Conservation (phyloP, 2,113 vertebrate species). For the Lucifuga dentata region DNA sequence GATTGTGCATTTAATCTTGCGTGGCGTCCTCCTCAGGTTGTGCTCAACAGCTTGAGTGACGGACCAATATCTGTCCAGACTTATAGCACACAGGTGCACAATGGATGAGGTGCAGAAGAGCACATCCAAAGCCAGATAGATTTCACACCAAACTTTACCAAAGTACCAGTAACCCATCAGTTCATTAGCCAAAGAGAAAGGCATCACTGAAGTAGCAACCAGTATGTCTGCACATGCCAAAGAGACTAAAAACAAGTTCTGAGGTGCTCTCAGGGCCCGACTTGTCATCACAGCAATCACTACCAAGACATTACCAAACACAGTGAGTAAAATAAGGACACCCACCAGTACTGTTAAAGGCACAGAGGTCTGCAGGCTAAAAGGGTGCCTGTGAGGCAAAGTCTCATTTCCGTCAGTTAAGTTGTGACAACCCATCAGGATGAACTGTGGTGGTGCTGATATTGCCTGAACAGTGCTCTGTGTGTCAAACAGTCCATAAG, state of each 20-base stretch:
- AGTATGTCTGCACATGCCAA: constrained; percentile 93
- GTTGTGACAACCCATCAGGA: constrained; percentile 73
- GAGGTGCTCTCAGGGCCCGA: constrained; percentile 89
- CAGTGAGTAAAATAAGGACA: constrained; percentile 89
- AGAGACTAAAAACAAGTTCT: constrained; percentile 94
- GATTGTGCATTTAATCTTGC: constrained; percentile 91
- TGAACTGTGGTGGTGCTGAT: constrained; percentile 32
- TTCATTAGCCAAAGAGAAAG: constrained; percentile 93
- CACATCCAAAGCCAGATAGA: constrained; percentile 92
- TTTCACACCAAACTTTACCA: constrained; percentile 92
- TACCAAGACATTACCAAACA: constrained; percentile 93
- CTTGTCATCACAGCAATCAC: constrained; percentile 92
- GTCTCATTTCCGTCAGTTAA: constrained; percentile 63
- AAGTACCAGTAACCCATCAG: constrained; percentile 94
- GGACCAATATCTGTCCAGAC: constrained; percentile 95
- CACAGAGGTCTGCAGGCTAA: constrained; percentile 58
- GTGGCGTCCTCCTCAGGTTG: constrained; percentile 90
- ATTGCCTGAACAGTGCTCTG: constrained; percentile 21
- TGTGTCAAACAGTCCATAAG: constrained; percentile 34
- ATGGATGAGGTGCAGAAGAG: constrained; percentile 94
- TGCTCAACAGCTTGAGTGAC: constrained; percentile 91
- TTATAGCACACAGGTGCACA: constrained; percentile 88
- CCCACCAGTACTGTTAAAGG: constrained; percentile 73
- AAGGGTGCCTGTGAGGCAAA: constrained; percentile 41
- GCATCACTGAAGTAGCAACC: constrained; percentile 93